Evolutionary conservation across 2,113 vertebrate genomes (phyloP), one percentile per base, ranked within the genome.

Genomic region (Apteryx owenii): DNA sequence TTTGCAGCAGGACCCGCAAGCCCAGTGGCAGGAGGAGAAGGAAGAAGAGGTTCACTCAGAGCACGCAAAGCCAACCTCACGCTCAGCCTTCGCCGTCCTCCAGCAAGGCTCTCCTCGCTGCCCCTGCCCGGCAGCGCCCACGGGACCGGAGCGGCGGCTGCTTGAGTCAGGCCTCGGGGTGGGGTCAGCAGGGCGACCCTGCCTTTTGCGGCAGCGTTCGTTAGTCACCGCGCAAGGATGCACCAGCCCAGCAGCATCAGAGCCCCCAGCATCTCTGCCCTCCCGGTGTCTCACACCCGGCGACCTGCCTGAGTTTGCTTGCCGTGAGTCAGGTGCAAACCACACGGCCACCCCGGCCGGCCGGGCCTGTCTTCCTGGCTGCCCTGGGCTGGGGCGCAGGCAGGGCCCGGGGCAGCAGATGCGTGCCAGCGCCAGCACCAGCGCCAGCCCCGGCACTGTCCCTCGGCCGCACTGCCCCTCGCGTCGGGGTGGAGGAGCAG

Each of bases 91-190:
- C 4, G 2, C 40, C 23, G 2, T 77, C 48, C 56, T 82, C 82
- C 51, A 69, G 66, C 21, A 1, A 8, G 13, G 36, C 18, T 90
- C 29, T 91, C 53, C 29, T 69, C 1, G 1, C 11, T 84, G 25
- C 69, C 70, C 65, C 73, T 92, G 84, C 65, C 58, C 2, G 0
- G 79, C 75, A 82, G 90, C 62, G 72, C 50, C 28, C 66, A 50
- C 17, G 13, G 90, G 88, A 82, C 88, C 3, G 16, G 88, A 93
- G 93, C 4, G 3, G 73, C 20, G 5, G 75, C 87, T 42, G 4
- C 2, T 0, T 97, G 96, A 97, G 95, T 96, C 96, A 97, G 76
- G 68, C 64, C 76, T 94, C 50, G 82, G 93, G 3, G 95, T 90
- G 93, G 73, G 95, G 79, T 90, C 26, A 2, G 56, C 26, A 3